Evolutionary conservation across 2,797 vertebrate species (phyloP), one percentile per base, ranked within the genome.

Genomic region (Lutjanus argentimaculatus): DNA sequence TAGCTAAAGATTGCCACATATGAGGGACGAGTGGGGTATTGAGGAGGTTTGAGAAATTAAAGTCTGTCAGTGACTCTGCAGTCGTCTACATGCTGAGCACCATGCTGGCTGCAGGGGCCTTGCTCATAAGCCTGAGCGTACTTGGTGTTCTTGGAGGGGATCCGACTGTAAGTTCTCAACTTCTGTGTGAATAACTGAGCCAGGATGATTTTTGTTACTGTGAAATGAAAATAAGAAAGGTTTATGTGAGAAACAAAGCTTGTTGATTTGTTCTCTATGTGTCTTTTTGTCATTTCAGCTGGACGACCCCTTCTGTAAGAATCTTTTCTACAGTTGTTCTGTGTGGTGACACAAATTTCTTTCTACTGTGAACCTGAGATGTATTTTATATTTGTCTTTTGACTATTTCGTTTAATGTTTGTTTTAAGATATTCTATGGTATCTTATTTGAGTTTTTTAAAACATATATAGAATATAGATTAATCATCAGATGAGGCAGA

Each of bases 1-100:
- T 77, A 68, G 88, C 69, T 90, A 92, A 92, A 91, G 52, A 85
- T 91, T 92, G 62, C 80, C 80, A 77, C 30, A 16, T 12, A 7
- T 49, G 59, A 16, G 43, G 64, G 36, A n/a, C 21, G 15, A 22
- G 48, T 8, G 14, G 1, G 19, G 1, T n/a, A 49, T 8, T 0
- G 1, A 15, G 13, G 21, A 40, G 5, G 11, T 65, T 61, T 8
- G 21, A 21, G 16, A 45, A 13, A 53, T 68, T 36, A 17, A 67
- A 64, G 21, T 59, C 42, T 12, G 11, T 15, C 36, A 14, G 13
- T 36, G 13, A 13, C 25, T 30, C 46, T 30, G 49, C 17, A 19
- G 52, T 25, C 13, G 7, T 21, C 13, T 10, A 19, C 19, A 15
- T 4, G 56, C 48, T 49, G 64, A 36, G 46, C 42, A 86, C 40